Evolutionary conservation across 2,113 vertebrate genomes (phyloP).

Genomic region (Globicephala melas): DNA sequence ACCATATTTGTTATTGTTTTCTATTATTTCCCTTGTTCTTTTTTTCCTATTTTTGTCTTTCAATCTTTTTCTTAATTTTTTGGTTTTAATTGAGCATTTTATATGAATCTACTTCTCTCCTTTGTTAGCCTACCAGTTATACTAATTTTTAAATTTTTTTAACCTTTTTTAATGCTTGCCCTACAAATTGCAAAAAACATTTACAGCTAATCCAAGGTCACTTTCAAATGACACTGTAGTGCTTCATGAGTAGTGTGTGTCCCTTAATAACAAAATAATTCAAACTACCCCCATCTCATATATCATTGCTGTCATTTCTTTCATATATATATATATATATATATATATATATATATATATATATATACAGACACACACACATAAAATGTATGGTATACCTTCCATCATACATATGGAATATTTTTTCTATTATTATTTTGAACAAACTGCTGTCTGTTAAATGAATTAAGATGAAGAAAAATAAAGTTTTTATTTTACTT

Average conservation of each 20-base stretch:
- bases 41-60: not conserved
- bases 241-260: not conserved
- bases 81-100: no score
- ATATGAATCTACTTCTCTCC: not conserved
- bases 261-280: not conserved
- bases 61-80: not conserved
- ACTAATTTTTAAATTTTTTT: not conserved
- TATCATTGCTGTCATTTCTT: not conserved
- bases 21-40: not conserved
- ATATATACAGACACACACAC: no score
- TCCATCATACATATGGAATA: not conserved
- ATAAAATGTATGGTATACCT: not conserved
- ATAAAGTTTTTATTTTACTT: not conserved
- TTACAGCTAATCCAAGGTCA: not conserved
- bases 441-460: not conserved
- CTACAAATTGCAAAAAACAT: not conserved
- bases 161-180: not conserved
- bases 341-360: not conserved
- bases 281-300: not conserved
- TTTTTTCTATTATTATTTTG: not conserved
- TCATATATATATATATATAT: not conserved
- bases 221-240: not conserved
- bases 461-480: not conserved
- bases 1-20: not conserved
- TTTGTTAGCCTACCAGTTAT: not conserved